Evolutionary conservation across 2,888 invertebrate species (phyloP).

Genomic region (Scaptomyza cyrtandrae): DNA sequence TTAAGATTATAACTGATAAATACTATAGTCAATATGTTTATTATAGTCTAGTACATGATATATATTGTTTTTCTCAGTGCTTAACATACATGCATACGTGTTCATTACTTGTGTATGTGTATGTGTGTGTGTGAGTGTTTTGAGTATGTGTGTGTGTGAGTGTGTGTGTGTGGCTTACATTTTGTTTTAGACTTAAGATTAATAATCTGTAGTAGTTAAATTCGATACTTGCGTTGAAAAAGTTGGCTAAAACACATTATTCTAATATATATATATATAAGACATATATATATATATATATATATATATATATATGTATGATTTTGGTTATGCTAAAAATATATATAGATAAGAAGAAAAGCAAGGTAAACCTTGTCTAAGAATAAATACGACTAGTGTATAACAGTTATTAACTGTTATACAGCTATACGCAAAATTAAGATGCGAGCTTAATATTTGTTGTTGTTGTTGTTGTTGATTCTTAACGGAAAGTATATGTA

Average conservation of each 20-base stretch:
- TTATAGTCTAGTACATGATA: constrained; percentile 40
- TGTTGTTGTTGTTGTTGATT: constrained; percentile 2
- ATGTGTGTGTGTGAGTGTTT: constrained; percentile 21
- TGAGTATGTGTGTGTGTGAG: constrained; percentile 24
- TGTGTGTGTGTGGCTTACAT: constrained; percentile 37
- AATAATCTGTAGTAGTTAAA: constrained; percentile 15
- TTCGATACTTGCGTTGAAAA: constrained; percentile 25
- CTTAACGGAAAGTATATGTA: constrained; percentile 20
- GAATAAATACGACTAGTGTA: constrained; percentile 18
- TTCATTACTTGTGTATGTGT: constrained; percentile 23
- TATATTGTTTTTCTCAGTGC: constrained; percentile 43
- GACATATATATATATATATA: constrained; percentile 7
- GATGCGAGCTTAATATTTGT: constrained; percentile 21
- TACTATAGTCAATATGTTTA: constrained; percentile 31
- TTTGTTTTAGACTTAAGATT: constrained; percentile 46
- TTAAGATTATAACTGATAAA: constrained; percentile 43
- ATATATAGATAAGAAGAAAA: constrained; percentile 2
- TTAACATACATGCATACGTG: constrained; percentile 44
- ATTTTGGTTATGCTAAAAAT: constrained; percentile 38
- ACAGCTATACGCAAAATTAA: constrained; percentile 26
- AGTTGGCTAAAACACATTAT: constrained; percentile 35
- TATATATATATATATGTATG: constrained; percentile 10
- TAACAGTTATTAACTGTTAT: constrained; percentile 10
- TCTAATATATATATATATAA: constrained; percentile 19
- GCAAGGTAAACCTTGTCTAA: constrained; percentile 11